A percentile compares a stretch with the other conserved stretches of the same genome.
Evolutionary conservation across 1,140 invertebrate species (phyloP).

Genomic region (Trichoplusia ni): DNA sequence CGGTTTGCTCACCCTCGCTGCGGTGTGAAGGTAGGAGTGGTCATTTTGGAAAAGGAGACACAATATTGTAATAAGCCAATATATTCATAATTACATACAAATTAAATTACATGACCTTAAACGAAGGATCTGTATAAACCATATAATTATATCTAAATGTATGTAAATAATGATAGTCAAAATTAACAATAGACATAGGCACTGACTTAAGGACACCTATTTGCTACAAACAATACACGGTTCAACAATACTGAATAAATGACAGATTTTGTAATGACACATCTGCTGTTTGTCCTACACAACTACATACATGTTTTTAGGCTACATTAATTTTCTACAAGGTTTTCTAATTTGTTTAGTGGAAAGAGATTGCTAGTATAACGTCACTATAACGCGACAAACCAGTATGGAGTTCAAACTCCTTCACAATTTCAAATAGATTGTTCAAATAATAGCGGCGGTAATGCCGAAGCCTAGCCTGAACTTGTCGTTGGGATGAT

Average conservation of each 20-base stretch:
- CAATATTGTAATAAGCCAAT: neutral
- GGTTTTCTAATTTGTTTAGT: no score
- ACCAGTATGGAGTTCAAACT: no score
- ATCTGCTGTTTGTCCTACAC: neutral
- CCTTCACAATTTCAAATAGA: neutral
- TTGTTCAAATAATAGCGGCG: slow-evolving; percentile 55
- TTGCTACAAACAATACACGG: slow-evolving; percentile 3
- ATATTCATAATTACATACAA: slow-evolving; percentile 1
- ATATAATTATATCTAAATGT: neutral
- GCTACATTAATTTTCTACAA: no score
- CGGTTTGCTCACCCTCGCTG: neutral
- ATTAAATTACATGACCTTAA: neutral
- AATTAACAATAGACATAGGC: neutral
- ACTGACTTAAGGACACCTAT: slow-evolving; percentile 8
- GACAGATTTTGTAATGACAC: neutral
- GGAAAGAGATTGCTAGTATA: no score
- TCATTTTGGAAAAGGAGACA: neutral
- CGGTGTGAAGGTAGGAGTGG: neutral
- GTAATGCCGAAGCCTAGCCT: slow-evolving; percentile 68
- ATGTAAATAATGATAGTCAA: neutral
- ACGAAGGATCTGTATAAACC: neutral
- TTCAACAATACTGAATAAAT: neutral
- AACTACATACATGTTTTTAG: no score
- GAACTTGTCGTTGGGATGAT: slow-evolving; percentile 76
- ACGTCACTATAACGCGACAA: no score